Base-by-base conservation (phyloP, 1,140 invertebrate species). In the Tribolium madens region DNA sequence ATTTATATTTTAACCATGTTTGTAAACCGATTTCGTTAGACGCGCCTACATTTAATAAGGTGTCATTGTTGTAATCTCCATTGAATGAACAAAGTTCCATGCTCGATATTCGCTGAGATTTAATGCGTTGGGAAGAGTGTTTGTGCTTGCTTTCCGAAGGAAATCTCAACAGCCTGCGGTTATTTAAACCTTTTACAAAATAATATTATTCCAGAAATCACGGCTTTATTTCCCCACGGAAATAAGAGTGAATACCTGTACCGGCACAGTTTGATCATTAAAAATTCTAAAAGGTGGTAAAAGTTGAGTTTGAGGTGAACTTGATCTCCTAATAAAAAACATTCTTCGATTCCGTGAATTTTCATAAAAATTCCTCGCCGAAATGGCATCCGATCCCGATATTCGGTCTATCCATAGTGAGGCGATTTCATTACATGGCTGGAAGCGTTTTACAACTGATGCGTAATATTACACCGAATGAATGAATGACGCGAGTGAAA, bases 111-210 rank as follows among this genome's bases (percentile, higher is more conserved):
- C 52, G 15, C 3, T n/a, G 57, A 64, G 57, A 33, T 64, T 64
- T 64, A 64, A 64, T 64, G 57, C 57, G 26, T 14, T 33, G 26
- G 57, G 57, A 26, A 64, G 26, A 14, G 21, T 33, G 57, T 64
- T 64, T 21, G 57, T 64, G 57, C 57, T 57, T 13, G 57, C 57
- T 15, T 64, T 64, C 57, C 7, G 10, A 13, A n/a, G 57, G 57
- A 64, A 64, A 64, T 26, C 57, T 26, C 18, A 64, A 64, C 57
- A 64, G 57, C 57, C 57, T 64, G 57, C 57, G 57, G 57, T 64
- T 64, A 64, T 64, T 64, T 64, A 64, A 64, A 64, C 57, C 57
- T 64, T 64, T 64, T 64, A 64, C 21, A 64, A 64, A 64, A 64
- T 64, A 64, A 64, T 64, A 33, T 64, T 64, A 64, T 64, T 64